Base-by-base conservation (phyloP, 2,797 vertebrate genomes). In the Poeciliopsis paucimaculata region DNA sequence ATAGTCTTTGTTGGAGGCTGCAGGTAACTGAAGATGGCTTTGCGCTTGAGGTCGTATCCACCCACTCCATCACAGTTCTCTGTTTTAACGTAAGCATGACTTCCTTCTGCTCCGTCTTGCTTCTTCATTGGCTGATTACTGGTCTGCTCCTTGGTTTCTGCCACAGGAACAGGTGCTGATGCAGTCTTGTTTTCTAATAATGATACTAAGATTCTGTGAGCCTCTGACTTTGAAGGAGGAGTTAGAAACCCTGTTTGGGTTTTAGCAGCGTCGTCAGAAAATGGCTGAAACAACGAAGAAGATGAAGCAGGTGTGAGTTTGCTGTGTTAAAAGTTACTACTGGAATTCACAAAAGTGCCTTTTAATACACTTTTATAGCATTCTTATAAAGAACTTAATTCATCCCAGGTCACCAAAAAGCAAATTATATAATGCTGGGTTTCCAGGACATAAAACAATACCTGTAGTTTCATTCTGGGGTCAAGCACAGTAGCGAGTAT, bases 391-490 rank as follows among this genome's bases (percentile, higher is more conserved):
- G 18, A 20, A 39, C 36, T 15, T 45, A 26, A 28, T 28, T 45
- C 15, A 46, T 72, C 43, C 15, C n/a, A n/a, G 13, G 5, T 46
- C 15, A 16, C 15, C 12, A 71, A 28, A 71, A 13, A 7, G 13
- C 41, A 45, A 71, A 45, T 26, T 26, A 9, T 46, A 31, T 28
- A 28, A 45, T 46, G 26, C 57, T 46, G 0, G 11, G 1, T 13
- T 1, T 20, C 68, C 12, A 46, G 10, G 36, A 2, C 10, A 20
- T 76, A 71, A 71, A 71, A 41, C 12, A 70, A n/a, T 88, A 95
- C 94, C 93, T 93, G 82, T 20, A 96, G 87, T 90, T 96, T 96
- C 78, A 95, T 91, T 74, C 94, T 90, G 5, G 95, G 96, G 81
- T 96, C 94, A 0, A 96, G 90, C 39, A 96, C 90, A 0, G 95